These are phyloP conservation scores for Lepidonotus clava DNA, from an alignment of 2,888 invertebrate genomes.

Conservation along the genomic window DNA sequence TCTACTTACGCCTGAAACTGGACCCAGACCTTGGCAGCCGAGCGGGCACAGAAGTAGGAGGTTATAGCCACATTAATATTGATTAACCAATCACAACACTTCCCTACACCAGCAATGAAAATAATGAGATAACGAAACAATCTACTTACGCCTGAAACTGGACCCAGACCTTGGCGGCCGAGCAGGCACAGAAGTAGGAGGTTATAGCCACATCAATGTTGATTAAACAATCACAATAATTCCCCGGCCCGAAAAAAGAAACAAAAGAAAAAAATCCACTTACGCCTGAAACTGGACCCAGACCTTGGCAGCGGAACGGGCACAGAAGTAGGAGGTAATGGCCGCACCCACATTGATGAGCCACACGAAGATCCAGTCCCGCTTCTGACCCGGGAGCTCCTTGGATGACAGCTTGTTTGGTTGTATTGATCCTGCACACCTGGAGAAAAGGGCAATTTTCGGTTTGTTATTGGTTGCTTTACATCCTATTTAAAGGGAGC, in stretches of 20 bases:
- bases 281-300: slow-evolving; percentile 25
- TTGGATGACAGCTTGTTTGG: neutral
- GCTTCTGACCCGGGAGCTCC: neutral
- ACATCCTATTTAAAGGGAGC: no score
- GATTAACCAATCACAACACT: slow-evolving; percentile 18
- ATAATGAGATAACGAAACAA: no score
- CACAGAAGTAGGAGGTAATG: slow-evolving; percentile 21
- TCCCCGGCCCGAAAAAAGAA: no score
- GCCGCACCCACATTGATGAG: neutral
- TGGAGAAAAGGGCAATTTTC: no score
- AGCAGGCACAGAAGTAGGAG: slow-evolving; percentile 28
- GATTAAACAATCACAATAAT: no score
- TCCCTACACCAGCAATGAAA: no score
- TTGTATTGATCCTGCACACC: neutral
- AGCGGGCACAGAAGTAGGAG: slow-evolving; percentile 30
- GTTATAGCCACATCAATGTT: neutral
- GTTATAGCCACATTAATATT: neutral
- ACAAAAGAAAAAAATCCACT: neutral
- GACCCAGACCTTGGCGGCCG: slow-evolving; percentile 26
- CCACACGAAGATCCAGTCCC: slow-evolving; percentile 22
- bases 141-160: slow-evolving; percentile 36
- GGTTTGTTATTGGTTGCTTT: no score
- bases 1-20: slow-evolving; percentile 27
- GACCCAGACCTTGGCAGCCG: slow-evolving; percentile 27
- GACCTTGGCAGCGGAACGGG: slow-evolving; percentile 23